Evolutionary conservation across 2,888 invertebrate genomes (phyloP).

Genomic region (Gortyna flavago): DNA sequence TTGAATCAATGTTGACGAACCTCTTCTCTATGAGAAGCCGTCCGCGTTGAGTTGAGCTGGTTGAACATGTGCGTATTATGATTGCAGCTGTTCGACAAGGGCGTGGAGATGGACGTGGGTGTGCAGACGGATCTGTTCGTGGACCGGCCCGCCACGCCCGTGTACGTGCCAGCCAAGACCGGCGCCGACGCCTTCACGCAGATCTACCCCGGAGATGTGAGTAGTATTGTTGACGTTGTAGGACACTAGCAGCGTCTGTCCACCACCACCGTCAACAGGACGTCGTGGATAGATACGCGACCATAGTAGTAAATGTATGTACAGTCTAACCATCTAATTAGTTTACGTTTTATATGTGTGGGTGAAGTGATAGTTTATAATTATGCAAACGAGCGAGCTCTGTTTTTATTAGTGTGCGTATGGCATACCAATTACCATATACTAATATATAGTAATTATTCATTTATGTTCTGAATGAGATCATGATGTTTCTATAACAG

Average conservation of each 20-base stretch:
- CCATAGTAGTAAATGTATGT: not conserved
- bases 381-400: no score
- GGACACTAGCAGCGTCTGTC: not conserved
- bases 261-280: not conserved
- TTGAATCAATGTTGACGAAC: not conserved
- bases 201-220: constrained; percentile 96
- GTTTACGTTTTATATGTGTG: no score
- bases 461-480: no score
- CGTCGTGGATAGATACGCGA: not conserved
- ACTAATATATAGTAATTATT: no score
- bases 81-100: constrained; percentile 92
- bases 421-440: no score
- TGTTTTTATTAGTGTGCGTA: no score
- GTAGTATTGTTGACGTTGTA: not conserved
- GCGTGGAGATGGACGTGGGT: constrained; percentile 93
- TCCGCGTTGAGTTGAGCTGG: constrained; percentile 1
- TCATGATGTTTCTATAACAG: no score
- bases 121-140: constrained; percentile 97
- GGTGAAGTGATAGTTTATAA: no score
- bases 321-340: no score
- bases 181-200: constrained; percentile 96
- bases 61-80: constrained; percentile 1
- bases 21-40: not conserved
- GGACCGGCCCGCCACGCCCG: constrained; percentile 95
- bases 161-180: constrained; percentile 94